Evolutionary conservation across 2,888 invertebrate species (phyloP).

Genomic region (Phyllotreta cruciferae): DNA sequence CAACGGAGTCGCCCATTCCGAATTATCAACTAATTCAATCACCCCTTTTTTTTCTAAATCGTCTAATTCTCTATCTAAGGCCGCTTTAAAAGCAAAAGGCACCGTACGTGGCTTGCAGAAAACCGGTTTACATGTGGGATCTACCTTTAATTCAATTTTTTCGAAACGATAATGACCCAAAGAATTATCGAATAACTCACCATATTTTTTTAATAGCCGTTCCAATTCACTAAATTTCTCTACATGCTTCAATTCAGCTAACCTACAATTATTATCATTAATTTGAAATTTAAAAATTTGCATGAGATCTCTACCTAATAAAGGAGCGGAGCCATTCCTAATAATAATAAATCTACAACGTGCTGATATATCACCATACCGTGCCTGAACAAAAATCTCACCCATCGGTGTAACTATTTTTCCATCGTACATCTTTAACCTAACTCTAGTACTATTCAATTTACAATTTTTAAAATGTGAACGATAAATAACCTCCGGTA

Average conservation of each 20-base stretch:
- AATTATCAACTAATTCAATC: constrained; percentile 8
- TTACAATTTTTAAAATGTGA: constrained; percentile 20
- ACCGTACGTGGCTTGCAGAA: constrained; percentile 21
- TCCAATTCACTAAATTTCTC: constrained; percentile 1
- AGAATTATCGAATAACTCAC: constrained; percentile 14
- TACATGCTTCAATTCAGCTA: too few relatives aligned
- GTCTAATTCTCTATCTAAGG: constrained; percentile 9
- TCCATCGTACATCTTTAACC: constrained; percentile 28
- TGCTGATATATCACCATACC: constrained; percentile 19
- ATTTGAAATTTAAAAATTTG: constrained; percentile 21
- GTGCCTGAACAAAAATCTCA: constrained; percentile 17
- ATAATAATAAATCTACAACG: constrained; percentile 17
- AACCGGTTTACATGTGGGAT: constrained; percentile 18
- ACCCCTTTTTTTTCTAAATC: constrained; percentile 22
- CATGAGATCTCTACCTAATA: constrained; percentile 22
- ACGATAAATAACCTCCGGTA: constrained; percentile 12
- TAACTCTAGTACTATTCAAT: constrained; percentile 15
- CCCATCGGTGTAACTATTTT: constrained; percentile 21
- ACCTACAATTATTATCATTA: background rate
- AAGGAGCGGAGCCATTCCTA: constrained; percentile 17
- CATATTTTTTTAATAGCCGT: constrained; percentile 12
- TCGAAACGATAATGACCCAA: constrained; percentile 18
- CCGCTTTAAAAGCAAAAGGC: constrained; percentile 20
- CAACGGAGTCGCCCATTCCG: constrained; percentile 17
- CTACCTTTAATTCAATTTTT: constrained; percentile 18